Percentiles rank a stretch among this genome's conserved stretches.
These are phyloP conservation scores for Seriola rivoliana DNA, from an alignment of 2,113 vertebrate genomes.

Conservation along the genomic window DNA sequence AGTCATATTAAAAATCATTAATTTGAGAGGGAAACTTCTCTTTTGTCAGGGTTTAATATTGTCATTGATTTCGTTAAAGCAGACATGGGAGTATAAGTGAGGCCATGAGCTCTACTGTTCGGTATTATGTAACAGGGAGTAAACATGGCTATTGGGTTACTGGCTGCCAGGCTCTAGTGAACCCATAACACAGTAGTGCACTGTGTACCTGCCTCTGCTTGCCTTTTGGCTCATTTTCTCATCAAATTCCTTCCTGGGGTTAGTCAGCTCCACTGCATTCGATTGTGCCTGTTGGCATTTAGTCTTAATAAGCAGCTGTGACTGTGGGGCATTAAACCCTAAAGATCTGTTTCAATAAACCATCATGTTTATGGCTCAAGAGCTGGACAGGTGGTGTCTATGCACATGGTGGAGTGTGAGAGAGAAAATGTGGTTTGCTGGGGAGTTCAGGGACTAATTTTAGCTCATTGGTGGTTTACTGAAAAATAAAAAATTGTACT, in stretches of 20 bases:
- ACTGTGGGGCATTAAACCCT: not conserved
- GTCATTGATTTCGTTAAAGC: not conserved
- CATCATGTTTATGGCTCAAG: not conserved
- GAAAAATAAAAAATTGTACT: constrained; percentile 37
- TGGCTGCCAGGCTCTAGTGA: not conserved
- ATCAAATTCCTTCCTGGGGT: constrained; percentile 36
- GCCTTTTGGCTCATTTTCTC: constrained; percentile 21
- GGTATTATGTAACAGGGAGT: not conserved
- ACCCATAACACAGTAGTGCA: not conserved
- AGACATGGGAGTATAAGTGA: not conserved
- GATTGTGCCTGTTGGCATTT: not conserved
- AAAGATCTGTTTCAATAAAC: not conserved
- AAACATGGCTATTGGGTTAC: not conserved
- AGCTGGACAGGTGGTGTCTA: not conserved
- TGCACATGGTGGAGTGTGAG: not conserved
- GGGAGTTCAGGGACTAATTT: not conserved
- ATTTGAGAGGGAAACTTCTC: not conserved
- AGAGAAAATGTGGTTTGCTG: not conserved
- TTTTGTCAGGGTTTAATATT: not conserved
- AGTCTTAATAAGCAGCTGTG: not conserved
- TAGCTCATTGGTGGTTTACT: not conserved
- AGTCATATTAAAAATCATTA: not conserved
- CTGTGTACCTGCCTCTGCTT: not conserved
- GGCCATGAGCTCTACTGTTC: not conserved
- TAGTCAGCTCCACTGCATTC: not conserved